Conservation (phyloP, 2,113 vertebrate species). For the Emberiza fucata region DNA sequence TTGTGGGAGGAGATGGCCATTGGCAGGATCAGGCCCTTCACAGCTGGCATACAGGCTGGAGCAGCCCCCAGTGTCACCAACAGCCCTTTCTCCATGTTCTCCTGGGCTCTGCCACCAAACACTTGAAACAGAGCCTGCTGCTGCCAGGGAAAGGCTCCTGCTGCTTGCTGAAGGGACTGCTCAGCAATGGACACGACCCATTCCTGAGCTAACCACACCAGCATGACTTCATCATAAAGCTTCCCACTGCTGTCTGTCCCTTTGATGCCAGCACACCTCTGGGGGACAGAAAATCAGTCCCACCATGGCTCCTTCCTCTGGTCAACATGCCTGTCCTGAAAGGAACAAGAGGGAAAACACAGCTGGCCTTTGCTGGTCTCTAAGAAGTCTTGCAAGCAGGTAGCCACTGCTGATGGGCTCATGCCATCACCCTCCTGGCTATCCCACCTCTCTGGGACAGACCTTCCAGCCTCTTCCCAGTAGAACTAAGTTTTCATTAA, state of each 20-base stretch:
- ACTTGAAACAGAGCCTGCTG: background rate
- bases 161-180: background rate
- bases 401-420: background rate
- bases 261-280: background rate
- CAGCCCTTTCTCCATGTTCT: background rate
- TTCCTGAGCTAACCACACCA: background rate
- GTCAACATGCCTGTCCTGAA: background rate
- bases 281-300: background rate
- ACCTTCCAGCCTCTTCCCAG: background rate
- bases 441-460: background rate
- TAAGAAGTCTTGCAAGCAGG: background rate
- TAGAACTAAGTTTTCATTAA: background rate
- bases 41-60: background rate
- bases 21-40: background rate
- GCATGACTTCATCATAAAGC: slow-evolving; percentile 37
- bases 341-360: background rate
- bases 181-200: background rate
- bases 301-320: background rate
- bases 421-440: background rate
- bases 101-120: background rate
- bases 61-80: rapidly evolving
- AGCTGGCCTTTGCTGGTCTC: background rate
- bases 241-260: background rate
- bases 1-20: background rate
- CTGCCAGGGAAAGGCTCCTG: background rate